Evolutionary conservation across 2,113 vertebrate genomes (phyloP).

Genomic region (Ceyx cyanopectus): DNA sequence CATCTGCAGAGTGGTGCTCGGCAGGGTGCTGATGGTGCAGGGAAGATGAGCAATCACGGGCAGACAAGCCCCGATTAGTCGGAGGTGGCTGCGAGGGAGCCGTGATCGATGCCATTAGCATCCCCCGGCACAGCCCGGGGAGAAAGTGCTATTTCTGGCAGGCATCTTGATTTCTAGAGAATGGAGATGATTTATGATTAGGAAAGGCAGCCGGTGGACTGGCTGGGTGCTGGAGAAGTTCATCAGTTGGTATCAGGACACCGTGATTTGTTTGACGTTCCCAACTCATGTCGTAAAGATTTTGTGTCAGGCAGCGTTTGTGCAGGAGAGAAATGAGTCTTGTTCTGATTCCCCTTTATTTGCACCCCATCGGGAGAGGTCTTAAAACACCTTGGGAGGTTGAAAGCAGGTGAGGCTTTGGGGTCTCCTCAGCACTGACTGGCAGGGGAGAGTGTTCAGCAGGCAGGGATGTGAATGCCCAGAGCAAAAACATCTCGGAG

Average conservation of each 20-base stretch:
- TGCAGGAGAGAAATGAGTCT: background rate
- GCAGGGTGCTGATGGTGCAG: conserved; percentile 13
- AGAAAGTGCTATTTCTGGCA: conserved; percentile 3
- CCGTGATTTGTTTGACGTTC: background rate
- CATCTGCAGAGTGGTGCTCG: background rate
- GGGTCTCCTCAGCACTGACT: background rate
- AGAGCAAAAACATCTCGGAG: background rate
- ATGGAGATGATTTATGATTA: background rate
- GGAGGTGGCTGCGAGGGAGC: background rate
- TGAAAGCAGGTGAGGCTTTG: background rate
- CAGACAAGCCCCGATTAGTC: background rate
- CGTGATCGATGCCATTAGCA: background rate
- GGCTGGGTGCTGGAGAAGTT: background rate
- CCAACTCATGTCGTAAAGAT: background rate
- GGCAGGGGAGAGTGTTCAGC: background rate
- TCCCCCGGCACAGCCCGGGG: background rate
- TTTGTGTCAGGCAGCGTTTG: background rate
- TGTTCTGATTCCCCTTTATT: background rate
- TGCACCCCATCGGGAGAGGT: background rate
- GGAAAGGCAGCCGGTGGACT: background rate
- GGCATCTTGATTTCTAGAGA: background rate
- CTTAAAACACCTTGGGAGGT: background rate
- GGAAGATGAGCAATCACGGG: conserved; percentile 25
- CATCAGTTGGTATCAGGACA: background rate
- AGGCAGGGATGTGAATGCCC: background rate